phyloP scores from a whole-genome alignment of 2,113 vertebrate genomes.

The Phalacrocorax pelagicus region DNA sequence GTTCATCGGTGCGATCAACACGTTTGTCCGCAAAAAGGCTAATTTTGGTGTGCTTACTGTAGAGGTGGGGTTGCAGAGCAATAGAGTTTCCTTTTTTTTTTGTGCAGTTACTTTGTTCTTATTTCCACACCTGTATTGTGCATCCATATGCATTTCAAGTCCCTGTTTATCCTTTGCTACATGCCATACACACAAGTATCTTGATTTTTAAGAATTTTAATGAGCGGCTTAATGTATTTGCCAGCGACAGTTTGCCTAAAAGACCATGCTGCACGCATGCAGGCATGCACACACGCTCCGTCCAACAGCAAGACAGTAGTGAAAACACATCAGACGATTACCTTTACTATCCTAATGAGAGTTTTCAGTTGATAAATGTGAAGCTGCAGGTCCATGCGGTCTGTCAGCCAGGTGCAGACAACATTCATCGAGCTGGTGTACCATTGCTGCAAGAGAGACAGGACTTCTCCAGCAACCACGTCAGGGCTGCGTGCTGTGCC shows the following conservation, averaged over 20 bases:
- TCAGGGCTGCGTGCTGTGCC: neutral
- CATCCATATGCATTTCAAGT: neutral
- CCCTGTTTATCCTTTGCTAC: neutral
- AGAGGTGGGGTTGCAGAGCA: neutral
- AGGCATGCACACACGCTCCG: neutral
- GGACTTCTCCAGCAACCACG: conserved; percentile 87
- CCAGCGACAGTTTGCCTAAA: neutral
- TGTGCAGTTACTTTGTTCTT: neutral
- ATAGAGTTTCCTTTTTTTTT: neutral
- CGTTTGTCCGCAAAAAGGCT: neutral
- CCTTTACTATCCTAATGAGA: conserved; percentile 99
- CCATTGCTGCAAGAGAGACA: conserved; percentile 99
- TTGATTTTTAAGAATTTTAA: neutral
- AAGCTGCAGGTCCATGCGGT: conserved; percentile 99
- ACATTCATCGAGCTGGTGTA: conserved; percentile 99
- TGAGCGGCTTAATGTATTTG: neutral
- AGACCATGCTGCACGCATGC: neutral
- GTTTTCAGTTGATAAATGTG: conserved; percentile 99
- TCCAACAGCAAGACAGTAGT: neutral
- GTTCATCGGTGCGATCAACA: neutral
- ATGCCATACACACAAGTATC: neutral
- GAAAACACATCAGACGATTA: conserved; percentile 43
- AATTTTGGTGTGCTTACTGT: neutral
- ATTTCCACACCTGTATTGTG: neutral
- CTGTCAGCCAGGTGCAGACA: conserved; percentile 96